Evolutionary conservation across 2,888 invertebrate genomes (phyloP), one percentile per base, ranked within the genome.

Genomic region (Lepidocyrtinus sp.): DNA sequence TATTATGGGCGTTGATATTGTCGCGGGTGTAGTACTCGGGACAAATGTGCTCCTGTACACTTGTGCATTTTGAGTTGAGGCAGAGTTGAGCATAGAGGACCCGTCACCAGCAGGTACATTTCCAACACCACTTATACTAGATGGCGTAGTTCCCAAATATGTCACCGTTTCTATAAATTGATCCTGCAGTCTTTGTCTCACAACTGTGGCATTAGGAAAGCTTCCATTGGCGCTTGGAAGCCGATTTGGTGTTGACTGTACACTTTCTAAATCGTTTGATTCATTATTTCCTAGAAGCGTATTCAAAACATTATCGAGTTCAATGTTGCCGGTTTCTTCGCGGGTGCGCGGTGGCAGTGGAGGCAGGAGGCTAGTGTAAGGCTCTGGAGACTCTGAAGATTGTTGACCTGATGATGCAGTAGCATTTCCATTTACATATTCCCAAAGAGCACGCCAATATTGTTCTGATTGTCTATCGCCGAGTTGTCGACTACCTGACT

Each of bases 381-480:
- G 77, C 21, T 70, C 64, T 24, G 63, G 22, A 5, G 76, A 64
- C 1, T 46, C 77, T 2, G 67, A 12, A 1, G 7, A 24, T 50
- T 64, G 64, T 7, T 50, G 45, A 36, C 5, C 62, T 25, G 70
- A 21, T 21, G 22, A 5, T 63, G 22, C 7, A n/a, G 68, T 62
- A 15, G 1, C 17, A 63, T 79, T 75, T 25, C 26, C 63, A 12
- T 75, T 79, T 2, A 69, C 73, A 59, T 69, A 69, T 15, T 69
- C 50, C 78, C 78, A 79, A 5, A 79, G 55, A 2, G 62, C 22
- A n/a, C n/a, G 50, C 78, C 78, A 79, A 25, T 79, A 79, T 5
- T 19, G 26, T 1, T 55, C 36, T n/a, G n/a, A n/a, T n/a, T n/a
- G n/a, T n/a, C n/a, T n/a, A n/a, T n/a, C n/a, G n/a, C n/a, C n/a